phyloP scores from a whole-genome alignment of 1,140 invertebrate genomes.

The Drosophila punjabiensis region DNA sequence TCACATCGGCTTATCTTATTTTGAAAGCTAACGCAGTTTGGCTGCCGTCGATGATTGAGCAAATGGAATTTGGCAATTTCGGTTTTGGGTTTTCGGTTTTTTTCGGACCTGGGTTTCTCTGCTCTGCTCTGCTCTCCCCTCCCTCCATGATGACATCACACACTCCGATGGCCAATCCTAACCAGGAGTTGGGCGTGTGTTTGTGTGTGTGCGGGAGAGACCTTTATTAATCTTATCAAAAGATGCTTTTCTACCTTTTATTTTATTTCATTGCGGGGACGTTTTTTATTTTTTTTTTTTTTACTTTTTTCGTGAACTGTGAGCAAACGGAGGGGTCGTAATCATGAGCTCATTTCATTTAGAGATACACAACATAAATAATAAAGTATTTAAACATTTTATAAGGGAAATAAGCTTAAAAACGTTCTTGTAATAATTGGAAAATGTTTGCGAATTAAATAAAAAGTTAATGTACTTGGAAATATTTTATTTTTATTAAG shows the following conservation, averaged over 20 bases:
- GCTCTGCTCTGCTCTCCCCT: background rate
- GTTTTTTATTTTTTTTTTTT: conserved; percentile 22
- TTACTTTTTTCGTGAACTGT: conserved; percentile 22
- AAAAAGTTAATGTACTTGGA: background rate
- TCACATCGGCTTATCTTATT: conserved; percentile 61
- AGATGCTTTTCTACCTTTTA: conserved; percentile 61
- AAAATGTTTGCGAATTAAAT: background rate
- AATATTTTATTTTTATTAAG: background rate
- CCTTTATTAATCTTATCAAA: conserved; percentile 81
- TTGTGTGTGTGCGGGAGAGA: conserved; percentile 14
- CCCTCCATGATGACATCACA: conserved; percentile 64
- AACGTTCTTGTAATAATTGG: background rate
- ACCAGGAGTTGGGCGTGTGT: conserved; percentile 14
- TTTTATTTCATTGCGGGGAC: conserved; percentile 42
- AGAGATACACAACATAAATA: background rate
- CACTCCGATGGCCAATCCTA: conserved; percentile 44
- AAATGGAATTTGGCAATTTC: conserved; percentile 61
- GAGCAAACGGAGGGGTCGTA: conserved; percentile 11
- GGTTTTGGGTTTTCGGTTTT: conserved; percentile 36
- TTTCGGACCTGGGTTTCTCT: conserved; percentile 23
- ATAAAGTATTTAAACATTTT: background rate
- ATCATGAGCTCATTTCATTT: conserved; percentile 34
- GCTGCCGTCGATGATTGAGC: conserved; percentile 51
- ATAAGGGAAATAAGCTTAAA: background rate
- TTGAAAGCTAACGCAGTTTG: conserved; percentile 52